Evolutionary conservation across 2,113 vertebrate species (phyloP).

Genomic region (Serranochromis macrocephalus): DNA sequence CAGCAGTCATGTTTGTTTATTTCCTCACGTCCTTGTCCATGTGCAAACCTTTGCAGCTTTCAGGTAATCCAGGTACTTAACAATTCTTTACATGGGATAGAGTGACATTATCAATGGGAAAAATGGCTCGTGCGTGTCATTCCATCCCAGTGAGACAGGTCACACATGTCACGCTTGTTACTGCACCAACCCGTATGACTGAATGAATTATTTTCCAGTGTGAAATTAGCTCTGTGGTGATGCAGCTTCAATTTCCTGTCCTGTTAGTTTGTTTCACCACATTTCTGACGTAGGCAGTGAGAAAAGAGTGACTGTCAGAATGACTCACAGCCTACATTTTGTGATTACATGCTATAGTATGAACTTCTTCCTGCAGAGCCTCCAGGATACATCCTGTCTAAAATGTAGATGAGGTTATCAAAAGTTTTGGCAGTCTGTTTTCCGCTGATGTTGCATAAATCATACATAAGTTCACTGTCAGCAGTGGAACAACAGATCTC

Average conservation of each 20-base stretch:
- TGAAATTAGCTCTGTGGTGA: not conserved
- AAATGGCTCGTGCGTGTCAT: not conserved
- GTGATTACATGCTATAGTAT: not conserved
- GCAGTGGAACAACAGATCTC: not conserved
- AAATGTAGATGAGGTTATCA: constrained; percentile 5
- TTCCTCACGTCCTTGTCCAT: not conserved
- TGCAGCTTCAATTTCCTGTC: not conserved
- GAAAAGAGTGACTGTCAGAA: not conserved
- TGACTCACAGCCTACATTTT: not conserved
- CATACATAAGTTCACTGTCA: not conserved
- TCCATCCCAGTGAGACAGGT: not conserved
- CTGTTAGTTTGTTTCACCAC: not conserved
- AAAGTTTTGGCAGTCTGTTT: not conserved
- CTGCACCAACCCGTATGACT: not conserved
- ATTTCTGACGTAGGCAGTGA: not conserved
- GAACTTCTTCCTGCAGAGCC: not conserved
- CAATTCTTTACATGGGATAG: not conserved
- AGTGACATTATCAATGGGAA: not conserved
- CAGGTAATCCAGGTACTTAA: not conserved
- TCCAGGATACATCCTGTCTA: not conserved
- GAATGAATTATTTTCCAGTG: not conserved
- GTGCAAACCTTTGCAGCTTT: not conserved
- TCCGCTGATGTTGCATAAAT: not conserved
- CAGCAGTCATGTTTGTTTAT: not conserved
- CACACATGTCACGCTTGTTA: not conserved